Evolutionary conservation across 2,113 vertebrate species (phyloP).

Genomic region (Tragelaphus imberbis): DNA sequence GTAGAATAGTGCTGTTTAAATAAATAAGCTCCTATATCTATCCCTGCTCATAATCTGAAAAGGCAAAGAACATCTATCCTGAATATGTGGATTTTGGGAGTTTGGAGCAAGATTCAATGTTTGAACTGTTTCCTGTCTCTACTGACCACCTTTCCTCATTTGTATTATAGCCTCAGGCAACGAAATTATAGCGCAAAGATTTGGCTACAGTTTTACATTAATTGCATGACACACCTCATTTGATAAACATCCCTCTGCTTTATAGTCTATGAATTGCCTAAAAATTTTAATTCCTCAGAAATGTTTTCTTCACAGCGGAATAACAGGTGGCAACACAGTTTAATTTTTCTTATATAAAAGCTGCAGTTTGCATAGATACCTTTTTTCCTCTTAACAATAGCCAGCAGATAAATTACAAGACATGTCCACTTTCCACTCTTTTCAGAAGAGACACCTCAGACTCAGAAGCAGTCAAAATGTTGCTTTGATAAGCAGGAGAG

Average conservation of each 20-base stretch:
- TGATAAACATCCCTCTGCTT: conserved; percentile 3
- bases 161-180: background rate
- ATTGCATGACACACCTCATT: conserved; percentile 27
- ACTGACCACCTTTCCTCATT: background rate
- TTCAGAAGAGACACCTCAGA: background rate
- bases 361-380: background rate
- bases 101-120: background rate
- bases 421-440: background rate
- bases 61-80: background rate
- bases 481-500: background rate
- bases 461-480: background rate
- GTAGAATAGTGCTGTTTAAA: background rate
- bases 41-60: background rate
- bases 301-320: background rate
- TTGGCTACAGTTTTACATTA: conserved; percentile 26
- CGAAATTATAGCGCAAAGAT: background rate
- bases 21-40: background rate
- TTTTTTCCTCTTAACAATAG: background rate
- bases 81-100: background rate
- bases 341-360: background rate
- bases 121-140: background rate
- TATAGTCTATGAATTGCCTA: background rate
- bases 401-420: background rate
- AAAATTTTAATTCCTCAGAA: background rate
- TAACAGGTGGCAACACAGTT: background rate